Base-by-base conservation (phyloP, 2,113 vertebrate species). In the Astur gentilis region DNA sequence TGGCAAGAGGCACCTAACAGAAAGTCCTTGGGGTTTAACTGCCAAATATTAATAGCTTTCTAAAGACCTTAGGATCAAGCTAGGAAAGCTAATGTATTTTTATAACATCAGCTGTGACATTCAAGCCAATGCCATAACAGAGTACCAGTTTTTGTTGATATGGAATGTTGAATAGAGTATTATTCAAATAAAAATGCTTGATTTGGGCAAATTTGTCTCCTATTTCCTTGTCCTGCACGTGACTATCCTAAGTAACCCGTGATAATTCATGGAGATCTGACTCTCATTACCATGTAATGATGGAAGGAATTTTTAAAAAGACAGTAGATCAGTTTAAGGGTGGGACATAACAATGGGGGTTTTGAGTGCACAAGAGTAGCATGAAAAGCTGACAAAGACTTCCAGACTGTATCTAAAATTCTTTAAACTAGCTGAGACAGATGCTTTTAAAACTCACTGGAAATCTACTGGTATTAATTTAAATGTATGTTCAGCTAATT, bases 1-100 rank as follows among this genome's bases (percentile, higher is more conserved):
- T 96, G 80, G 83, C 80, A 95, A 96, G 88, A 86, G n/a, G 78
- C 32, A 84, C 47, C 29, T 93, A 60, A 93, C 70, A 90, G 32
- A 78, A 83, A 83, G 29, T 95, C 49, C 86, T 92, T 76, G 40
- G 22, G 23, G 57, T 92, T 92, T 94, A 95, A 85, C 89, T 95
- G 72, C 23, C 88, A 80, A 79, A 76, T 91, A 69, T 34, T 49
- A 76, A 84, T 44, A 87, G 61, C 57, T 96, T 93, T 83, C 23
- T 88, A 80, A 79, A 58, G 15, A 90, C 54, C n/a, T 23, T 42
- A 27, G 13, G 7, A 50, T 76, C 50, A 79, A 69, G 9, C 15
- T 78, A 52, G 57, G 23, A 66, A 84, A 94, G 55, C 2, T 1
- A 52, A 34, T 31, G 6, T 61, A 29, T 47, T 93, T 83, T 79